Conservation (phyloP, 2,888 invertebrate species). For the Eremobia ochroleuca region DNA sequence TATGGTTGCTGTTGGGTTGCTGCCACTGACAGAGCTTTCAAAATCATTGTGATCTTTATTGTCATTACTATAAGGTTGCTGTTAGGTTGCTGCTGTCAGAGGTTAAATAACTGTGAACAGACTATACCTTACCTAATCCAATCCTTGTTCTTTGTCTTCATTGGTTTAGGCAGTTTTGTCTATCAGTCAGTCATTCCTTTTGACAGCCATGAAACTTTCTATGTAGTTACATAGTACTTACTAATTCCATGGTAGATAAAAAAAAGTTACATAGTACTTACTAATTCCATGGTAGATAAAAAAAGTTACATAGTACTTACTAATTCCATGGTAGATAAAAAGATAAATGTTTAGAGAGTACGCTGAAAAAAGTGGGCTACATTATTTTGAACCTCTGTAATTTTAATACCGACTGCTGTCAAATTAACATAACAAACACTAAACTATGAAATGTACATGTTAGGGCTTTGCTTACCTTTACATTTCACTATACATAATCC, state of each 20-base stretch:
- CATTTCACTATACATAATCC: constrained; percentile 18
- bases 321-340: neutral
- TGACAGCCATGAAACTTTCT: neutral
- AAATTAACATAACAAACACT: neutral
- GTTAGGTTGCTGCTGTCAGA: no score
- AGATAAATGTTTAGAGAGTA: neutral
- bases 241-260: neutral
- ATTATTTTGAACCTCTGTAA: neutral
- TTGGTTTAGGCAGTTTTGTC: no score
- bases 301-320: neutral
- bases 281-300: neutral
- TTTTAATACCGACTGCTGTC: neutral
- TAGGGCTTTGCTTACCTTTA: neutral
- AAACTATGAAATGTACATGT: neutral
- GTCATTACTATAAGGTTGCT: no score
- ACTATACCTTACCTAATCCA: no score
- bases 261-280: no score
- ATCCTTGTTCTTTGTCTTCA: no score
- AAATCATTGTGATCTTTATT: no score
- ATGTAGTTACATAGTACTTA: neutral
- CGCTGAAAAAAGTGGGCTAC: neutral
- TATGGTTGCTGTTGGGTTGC: no score
- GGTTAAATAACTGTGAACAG: no score
- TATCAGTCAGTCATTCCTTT: no score
- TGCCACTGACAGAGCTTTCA: no score